These are phyloP conservation scores for Microdon myrmicae DNA, from an alignment of 2,888 invertebrate species.

Conservation along the genomic window DNA sequence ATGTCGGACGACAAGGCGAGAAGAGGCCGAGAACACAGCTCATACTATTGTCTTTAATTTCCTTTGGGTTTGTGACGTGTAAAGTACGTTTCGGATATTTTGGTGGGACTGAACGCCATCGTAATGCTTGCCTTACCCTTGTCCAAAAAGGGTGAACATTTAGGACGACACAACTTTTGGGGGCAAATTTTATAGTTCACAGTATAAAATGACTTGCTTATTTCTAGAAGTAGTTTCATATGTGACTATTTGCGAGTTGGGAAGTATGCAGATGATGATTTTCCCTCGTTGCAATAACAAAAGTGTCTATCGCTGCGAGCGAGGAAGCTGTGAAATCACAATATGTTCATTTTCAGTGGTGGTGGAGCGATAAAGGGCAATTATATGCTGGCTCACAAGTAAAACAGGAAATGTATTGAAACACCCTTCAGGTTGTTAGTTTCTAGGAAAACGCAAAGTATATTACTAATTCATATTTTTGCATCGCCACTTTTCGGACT, in stretches of 20 bases:
- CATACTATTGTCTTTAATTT: conserved; percentile 41
- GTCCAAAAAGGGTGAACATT: conserved; percentile 11
- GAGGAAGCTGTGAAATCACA: conserved; percentile 54
- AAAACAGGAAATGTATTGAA: conserved; percentile 7
- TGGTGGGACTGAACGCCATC: conserved; percentile 27
- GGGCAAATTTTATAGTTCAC: conserved; percentile 40
- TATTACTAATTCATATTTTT: background rate
- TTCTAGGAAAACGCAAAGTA: too few relatives aligned
- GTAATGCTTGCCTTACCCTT: background rate
- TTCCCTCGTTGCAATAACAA: conserved; percentile 62
- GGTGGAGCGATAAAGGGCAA: conserved; percentile 31
- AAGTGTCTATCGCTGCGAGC: conserved; percentile 65
- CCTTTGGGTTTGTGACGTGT: conserved; percentile 27
- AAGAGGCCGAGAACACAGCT: conserved; percentile 21
- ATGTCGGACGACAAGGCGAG: too few relatives aligned
- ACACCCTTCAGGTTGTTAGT: too few relatives aligned
- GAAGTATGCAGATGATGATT: conserved; percentile 65
- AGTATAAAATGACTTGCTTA: conserved; percentile 27
- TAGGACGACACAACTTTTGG: conserved; percentile 34
- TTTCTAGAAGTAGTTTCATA: conserved; percentile 1
- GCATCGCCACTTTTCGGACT: too few relatives aligned
- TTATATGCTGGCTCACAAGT: conserved; percentile 23
- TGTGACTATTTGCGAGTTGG: conserved; percentile 16
- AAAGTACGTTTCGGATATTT: conserved; percentile 16
- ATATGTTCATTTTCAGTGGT: conserved; percentile 3